phyloP scores from a whole-genome alignment of 64 coral and sea anemone genomes.

The Stylophora pistillata region DNA sequence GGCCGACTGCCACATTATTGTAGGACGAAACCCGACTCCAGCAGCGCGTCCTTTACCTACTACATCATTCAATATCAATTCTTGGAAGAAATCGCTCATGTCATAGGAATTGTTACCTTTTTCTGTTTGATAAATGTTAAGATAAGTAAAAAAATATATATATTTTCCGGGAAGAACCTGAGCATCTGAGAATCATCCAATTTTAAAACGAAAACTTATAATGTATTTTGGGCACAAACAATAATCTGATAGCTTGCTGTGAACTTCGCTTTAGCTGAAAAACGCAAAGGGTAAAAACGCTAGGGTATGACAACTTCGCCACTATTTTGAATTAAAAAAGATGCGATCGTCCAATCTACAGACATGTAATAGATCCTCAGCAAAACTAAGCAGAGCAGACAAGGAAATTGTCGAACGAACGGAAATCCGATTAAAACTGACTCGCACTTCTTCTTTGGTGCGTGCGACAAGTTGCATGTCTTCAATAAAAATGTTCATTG shows the following conservation, averaged over 20 bases:
- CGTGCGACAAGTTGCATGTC: conserved; percentile 1
- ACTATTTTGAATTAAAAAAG: not conserved
- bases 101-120: no score
- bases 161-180: no score
- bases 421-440: conserved; percentile 45
- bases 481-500: conserved; percentile 17
- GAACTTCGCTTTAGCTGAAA: not conserved
- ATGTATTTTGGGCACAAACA: not conserved
- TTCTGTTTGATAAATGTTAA: not conserved
- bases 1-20: conserved; percentile 11
- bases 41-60: not conserved
- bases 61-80: not conserved
- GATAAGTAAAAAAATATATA: not conserved
- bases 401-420: conserved; percentile 5
- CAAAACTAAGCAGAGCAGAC: not conserved
- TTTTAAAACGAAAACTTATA: not conserved
- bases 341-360: not conserved
- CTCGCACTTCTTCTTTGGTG: not conserved
- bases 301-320: not conserved
- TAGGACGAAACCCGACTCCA: not conserved
- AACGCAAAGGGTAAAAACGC: not conserved
- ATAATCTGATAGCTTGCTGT: conserved; percentile 36
- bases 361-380: not conserved
- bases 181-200: no score
- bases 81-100: no score